Percentiles rank a stretch among this genome's conserved stretches.
phyloP scores from a whole-genome alignment of 1,140 invertebrate genomes.

The Paralvinella palmiformis region DNA sequence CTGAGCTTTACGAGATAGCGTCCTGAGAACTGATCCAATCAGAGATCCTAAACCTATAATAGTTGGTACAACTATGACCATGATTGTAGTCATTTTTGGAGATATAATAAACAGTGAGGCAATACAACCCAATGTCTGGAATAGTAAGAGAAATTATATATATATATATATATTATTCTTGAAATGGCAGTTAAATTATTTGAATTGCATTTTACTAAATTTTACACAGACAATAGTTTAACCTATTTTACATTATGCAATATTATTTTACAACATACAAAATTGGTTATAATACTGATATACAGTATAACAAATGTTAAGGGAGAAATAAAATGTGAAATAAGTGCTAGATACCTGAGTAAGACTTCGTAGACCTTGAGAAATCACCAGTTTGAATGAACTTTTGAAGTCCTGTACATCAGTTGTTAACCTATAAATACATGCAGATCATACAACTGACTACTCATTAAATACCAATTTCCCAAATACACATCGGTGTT shows the following conservation, averaged over 20 bases:
- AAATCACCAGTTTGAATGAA: constrained; percentile 84
- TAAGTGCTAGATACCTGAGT: constrained; percentile 68
- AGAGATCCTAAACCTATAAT: constrained; percentile 71
- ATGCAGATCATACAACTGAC: constrained; percentile 40
- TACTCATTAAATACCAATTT: too few relatives aligned
- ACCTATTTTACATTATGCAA: too few relatives aligned
- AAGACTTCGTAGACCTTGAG: constrained; percentile 76
- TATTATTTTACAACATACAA: too few relatives aligned
- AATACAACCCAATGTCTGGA: constrained; percentile 68
- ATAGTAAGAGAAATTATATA: constrained; percentile 17
- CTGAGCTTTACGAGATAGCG: constrained; percentile 69
- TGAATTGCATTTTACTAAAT: too few relatives aligned
- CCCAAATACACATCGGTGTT: too few relatives aligned
- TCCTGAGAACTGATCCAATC: constrained; percentile 66
- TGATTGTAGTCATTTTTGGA: constrained; percentile 76
- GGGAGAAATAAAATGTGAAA: too few relatives aligned
- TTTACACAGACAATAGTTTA: too few relatives aligned
- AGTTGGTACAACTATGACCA: constrained; percentile 72
- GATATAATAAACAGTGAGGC: constrained; percentile 75
- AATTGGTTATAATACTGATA: too few relatives aligned
- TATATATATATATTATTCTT: constrained; percentile 5
- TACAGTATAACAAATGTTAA: too few relatives aligned
- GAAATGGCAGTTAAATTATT: too few relatives aligned
- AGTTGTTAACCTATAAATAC: constrained; percentile 78
- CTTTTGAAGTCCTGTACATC: constrained; percentile 97